Evolutionary conservation across 2,113 vertebrate genomes (phyloP).

Genomic region (Prunella himalayana): DNA sequence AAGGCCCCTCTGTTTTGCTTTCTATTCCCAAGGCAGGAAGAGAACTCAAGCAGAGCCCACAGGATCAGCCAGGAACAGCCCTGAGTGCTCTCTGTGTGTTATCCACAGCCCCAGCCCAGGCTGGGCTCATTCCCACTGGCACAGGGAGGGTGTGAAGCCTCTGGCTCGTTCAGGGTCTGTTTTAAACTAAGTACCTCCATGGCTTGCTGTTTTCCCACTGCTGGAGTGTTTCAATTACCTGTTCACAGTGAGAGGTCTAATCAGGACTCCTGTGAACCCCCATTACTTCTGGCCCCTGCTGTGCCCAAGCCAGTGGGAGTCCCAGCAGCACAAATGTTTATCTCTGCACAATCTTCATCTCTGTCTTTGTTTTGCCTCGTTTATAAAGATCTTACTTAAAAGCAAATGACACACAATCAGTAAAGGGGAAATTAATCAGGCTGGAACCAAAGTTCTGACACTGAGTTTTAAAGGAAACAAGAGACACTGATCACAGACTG

Average conservation of each 20-base stretch:
- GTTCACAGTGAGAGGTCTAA: not conserved
- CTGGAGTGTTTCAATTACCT: conserved; percentile 39
- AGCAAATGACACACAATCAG: conserved; percentile 19
- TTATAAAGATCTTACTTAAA: conserved; percentile 46
- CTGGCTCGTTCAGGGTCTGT: not conserved
- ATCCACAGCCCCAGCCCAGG: not conserved
- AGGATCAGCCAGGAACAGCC: not conserved
- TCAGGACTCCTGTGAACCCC: not conserved
- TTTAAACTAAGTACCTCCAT: not conserved
- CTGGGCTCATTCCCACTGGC: not conserved
- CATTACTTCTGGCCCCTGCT: conserved; percentile 32
- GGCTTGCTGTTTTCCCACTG: not conserved
- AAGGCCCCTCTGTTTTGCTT: not conserved
- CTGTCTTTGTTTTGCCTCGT: conserved; percentile 46
- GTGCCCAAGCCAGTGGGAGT: conserved; percentile 32
- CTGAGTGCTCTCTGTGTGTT: fast-evolving
- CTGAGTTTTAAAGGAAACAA: not conserved
- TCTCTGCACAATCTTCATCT: not conserved
- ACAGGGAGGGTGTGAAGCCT: not conserved
- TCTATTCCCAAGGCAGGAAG: not conserved
- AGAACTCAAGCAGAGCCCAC: fast-evolving
- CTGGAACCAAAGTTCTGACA: not conserved
- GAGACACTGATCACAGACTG: not conserved
- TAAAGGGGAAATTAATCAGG: conserved; percentile 24
- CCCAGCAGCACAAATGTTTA: conserved; percentile 50